These are phyloP conservation scores for Rhinolophus sinicus DNA, from an alignment of 2,113 vertebrate genomes.

Conservation along the genomic window DNA sequence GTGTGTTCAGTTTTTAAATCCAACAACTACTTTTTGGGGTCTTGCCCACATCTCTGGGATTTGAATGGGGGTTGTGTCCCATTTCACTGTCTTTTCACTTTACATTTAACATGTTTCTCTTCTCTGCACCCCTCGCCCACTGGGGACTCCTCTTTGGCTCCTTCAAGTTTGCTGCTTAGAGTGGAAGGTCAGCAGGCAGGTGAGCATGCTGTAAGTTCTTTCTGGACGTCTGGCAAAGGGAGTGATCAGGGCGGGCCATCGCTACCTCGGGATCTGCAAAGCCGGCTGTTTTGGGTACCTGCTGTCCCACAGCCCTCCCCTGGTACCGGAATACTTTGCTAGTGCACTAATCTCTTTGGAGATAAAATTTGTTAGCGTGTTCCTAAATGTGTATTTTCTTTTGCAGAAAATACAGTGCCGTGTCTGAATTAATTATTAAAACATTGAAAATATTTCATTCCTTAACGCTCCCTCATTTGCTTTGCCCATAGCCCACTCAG, in stretches of 20 bases:
- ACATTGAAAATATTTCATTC: slow-evolving; percentile 77
- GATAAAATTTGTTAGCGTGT: slow-evolving; percentile 80
- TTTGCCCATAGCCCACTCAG: too few relatives aligned
- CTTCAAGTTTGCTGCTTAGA: slow-evolving; percentile 71
- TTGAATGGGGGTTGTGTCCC: slow-evolving; percentile 23
- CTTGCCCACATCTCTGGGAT: slow-evolving; percentile 67
- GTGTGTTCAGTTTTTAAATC: slow-evolving; percentile 68
- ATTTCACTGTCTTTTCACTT: not conserved
- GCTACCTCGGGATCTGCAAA: slow-evolving; percentile 46
- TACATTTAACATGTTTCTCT: not conserved
- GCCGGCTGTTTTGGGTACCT: slow-evolving; percentile 55
- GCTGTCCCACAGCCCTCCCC: slow-evolving; percentile 66
- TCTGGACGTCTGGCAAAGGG: slow-evolving; percentile 69
- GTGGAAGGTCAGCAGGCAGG: slow-evolving; percentile 41
- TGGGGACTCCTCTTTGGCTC: slow-evolving; percentile 69
- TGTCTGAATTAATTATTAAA: slow-evolving; percentile 86
- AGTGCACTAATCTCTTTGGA: slow-evolving; percentile 82
- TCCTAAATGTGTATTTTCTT: slow-evolving; percentile 82
- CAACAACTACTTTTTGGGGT: slow-evolving; percentile 67
- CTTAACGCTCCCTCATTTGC: too few relatives aligned
- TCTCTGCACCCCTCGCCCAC: slow-evolving; percentile 53
- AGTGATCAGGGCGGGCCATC: slow-evolving; percentile 61
- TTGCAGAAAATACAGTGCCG: slow-evolving; percentile 84
- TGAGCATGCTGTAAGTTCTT: slow-evolving; percentile 48
- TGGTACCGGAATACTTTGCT: slow-evolving; percentile 71